A percentile compares a stretch with the other conserved stretches of the same genome.
phyloP scores from a whole-genome alignment of 2,797 vertebrate genomes.

The Champsocephalus esox region DNA sequence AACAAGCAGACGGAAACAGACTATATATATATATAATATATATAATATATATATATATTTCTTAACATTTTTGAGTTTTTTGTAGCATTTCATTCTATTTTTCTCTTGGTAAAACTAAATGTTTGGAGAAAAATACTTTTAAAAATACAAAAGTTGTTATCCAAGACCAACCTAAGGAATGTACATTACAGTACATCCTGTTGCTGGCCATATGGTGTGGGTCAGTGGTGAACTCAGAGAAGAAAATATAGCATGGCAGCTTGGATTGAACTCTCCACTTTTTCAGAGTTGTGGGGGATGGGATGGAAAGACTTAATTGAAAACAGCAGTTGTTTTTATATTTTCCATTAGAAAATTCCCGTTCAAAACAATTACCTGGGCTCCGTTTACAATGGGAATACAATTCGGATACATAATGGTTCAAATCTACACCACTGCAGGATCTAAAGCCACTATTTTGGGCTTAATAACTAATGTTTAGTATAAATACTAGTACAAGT shows the following conservation, averaged over 20 bases:
- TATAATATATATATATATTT: background rate
- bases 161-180: conserved; percentile 16
- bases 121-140: background rate
- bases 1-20: conserved; percentile 39
- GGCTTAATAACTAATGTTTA: conserved; percentile 55
- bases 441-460: conserved; percentile 38
- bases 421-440: conserved; percentile 34
- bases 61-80: background rate
- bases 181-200: conserved; percentile 56
- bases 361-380: conserved; percentile 81
- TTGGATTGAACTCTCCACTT: conserved; percentile 47
- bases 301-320: conserved; percentile 78
- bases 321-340: conserved; percentile 84
- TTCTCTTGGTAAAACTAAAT: background rate
- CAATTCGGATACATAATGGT: conserved; percentile 50
- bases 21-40: no score
- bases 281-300: conserved; percentile 57
- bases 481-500: conserved; percentile 31
- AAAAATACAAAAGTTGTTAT: background rate
- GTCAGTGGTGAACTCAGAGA: conserved; percentile 52
- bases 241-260: conserved; percentile 67
- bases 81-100: background rate
- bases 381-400: conserved; percentile 68
- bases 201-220: conserved; percentile 40
- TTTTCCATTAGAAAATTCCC: conserved; percentile 82